Evolutionary conservation across 2,797 vertebrate genomes (phyloP), one percentile per base, ranked within the genome.

Genomic region (Vultur gryphus): DNA sequence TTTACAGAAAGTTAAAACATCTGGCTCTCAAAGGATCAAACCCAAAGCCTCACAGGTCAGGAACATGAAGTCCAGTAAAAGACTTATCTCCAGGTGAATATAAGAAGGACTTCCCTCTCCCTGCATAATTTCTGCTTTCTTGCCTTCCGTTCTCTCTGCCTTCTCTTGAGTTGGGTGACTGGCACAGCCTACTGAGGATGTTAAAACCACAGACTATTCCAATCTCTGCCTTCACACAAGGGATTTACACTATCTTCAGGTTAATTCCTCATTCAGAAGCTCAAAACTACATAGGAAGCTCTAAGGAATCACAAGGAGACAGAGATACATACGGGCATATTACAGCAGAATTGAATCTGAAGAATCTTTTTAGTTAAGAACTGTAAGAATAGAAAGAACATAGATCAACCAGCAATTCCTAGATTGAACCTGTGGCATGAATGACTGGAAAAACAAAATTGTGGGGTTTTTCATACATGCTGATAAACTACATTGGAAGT

Each of bases 321-420:
- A 76, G 23, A 25, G 26, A 79, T 46, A 66, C 9, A 49, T 13
- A 49, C 0, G 0, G 11, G 25, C 20, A n/a, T 49, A 39, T 70
- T 66, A 71, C n/a, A 87, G 23, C 41, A 83, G 7, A 86, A 78
- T 16, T 71, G 25, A 39, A 62, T 49, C 37, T 65, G 44, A 81
- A 89, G 17, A 76, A 59, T 16, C 21, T 64, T 83, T 84, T 61
- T 48, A 79, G 46, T 61, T 77, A 77, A 89, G 55, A 86, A 66
- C 21, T 77, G 13, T 49, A 69, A 77, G 37, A 88, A 84, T 9
- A 61, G 46, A 76, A 77, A 71, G 23, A 79, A 61, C 23, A 37
- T 12, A 62, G 33, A 57, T 61, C 35, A 88, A 55, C 7, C 44
- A 80, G 10, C 5, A 86, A 58, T 48, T 87, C 41, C 58, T 69